Evolutionary conservation across 1,140 invertebrate genomes (phyloP).

Genomic region (Hyles euphorbiae): DNA sequence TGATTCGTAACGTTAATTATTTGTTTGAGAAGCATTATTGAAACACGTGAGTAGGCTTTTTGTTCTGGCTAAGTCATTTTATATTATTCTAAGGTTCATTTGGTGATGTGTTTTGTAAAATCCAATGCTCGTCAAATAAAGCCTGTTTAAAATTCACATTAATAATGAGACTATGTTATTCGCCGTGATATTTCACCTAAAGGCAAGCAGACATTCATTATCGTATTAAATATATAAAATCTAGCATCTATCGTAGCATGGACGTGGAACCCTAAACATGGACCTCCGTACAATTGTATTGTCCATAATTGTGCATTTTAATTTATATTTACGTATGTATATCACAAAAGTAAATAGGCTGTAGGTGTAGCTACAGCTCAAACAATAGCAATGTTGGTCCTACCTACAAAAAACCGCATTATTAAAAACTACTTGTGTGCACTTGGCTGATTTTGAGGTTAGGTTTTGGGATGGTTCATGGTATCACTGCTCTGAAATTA

Average conservation of each 20-base stretch:
- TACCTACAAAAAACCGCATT: slow-evolving; percentile 34
- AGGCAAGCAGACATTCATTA: slow-evolving; percentile 38
- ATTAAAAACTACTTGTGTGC: not conserved
- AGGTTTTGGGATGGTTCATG: no score
- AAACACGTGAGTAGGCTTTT: no score
- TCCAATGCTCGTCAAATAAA: not conserved
- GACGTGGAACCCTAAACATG: slow-evolving; percentile 51
- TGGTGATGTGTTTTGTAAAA: no score
- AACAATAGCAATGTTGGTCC: slow-evolving; percentile 44
- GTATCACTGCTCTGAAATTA: not conserved
- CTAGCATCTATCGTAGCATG: slow-evolving; percentile 53
- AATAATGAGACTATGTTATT: not conserved
- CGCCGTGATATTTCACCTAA: not conserved
- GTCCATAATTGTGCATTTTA: slow-evolving; percentile 69
- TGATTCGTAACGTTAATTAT: no score
- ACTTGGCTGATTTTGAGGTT: no score
- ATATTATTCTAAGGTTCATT: no score
- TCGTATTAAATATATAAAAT: slow-evolving; percentile 53
- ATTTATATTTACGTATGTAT: slow-evolving; percentile 53
- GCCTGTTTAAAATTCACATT: not conserved
- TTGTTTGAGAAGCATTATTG: no score
- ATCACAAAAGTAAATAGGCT: slow-evolving; percentile 54
- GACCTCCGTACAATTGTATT: slow-evolving; percentile 66
- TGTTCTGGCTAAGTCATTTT: no score
- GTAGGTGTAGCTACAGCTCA: slow-evolving; percentile 20